Percentiles rank a stretch among this genome's conserved stretches.
phyloP scores from a whole-genome alignment of 2,888 invertebrate genomes.

The Matsumyia berberina region DNA sequence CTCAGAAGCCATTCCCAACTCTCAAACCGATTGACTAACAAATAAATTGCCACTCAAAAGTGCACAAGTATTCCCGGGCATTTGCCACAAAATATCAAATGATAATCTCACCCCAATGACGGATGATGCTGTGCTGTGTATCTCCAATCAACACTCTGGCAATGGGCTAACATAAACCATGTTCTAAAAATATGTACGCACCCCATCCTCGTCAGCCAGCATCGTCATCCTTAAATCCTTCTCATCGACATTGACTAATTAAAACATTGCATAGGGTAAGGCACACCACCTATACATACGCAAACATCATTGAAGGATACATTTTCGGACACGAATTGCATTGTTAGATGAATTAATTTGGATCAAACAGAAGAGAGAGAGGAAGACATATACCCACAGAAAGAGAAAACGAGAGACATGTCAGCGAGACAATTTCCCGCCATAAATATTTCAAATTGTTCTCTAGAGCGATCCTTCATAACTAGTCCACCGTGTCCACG shows the following conservation, averaged over 20 bases:
- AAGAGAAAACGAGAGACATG: conserved; percentile 19
- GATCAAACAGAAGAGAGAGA: conserved; percentile 17
- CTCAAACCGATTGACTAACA: not conserved
- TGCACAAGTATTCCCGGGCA: conserved; percentile 8
- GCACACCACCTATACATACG: not conserved
- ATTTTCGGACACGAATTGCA: conserved; percentile 4
- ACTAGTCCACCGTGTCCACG: not conserved
- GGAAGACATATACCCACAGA: not conserved
- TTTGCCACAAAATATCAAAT: conserved; percentile 22
- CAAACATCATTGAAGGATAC: not conserved
- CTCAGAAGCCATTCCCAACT: conserved; percentile 1
- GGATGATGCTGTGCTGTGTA: not conserved
- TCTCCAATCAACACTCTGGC: conserved; percentile 18
- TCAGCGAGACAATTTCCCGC: conserved; percentile 63
- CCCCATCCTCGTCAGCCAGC: conserved; percentile 2
- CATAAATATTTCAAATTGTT: conserved; percentile 68
- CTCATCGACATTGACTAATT: conserved; percentile 65
- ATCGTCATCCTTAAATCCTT: conserved; percentile 46
- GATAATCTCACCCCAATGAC: not conserved
- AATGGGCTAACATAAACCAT: conserved; percentile 5
- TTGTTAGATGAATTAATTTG: conserved; percentile 35
- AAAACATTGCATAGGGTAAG: conserved; percentile 44
- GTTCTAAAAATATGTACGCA: conserved; percentile 26
- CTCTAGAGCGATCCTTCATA: conserved; percentile 58
- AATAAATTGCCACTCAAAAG: conserved; percentile 38